These are phyloP conservation scores for Prunella strophiata DNA, from an alignment of 2,797 vertebrate genomes.

Conservation along the genomic window DNA sequence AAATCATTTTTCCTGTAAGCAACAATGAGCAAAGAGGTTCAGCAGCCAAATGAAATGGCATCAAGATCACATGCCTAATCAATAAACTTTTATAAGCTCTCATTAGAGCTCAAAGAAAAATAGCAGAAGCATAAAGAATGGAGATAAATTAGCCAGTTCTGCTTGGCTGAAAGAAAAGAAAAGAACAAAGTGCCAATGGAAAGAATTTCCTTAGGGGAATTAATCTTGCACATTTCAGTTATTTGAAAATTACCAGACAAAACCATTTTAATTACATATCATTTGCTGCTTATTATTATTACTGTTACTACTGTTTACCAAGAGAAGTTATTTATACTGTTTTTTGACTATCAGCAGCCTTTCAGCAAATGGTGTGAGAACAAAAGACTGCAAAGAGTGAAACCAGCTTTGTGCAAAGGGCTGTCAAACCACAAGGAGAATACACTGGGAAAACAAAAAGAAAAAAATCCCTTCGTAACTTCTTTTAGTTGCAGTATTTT, in stretches of 20 bases:
- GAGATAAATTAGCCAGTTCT: neutral
- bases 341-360: neutral
- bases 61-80: neutral
- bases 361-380: neutral
- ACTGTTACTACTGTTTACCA: neutral
- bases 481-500: neutral
- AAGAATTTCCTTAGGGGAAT: neutral
- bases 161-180: neutral
- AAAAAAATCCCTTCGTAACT: neutral
- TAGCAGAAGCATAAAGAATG: neutral
- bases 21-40: neutral
- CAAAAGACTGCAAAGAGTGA: neutral
- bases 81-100: neutral
- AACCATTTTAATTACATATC: neutral
- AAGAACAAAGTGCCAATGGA: neutral
- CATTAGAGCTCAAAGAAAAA: neutral
- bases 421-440: neutral
- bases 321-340: neutral
- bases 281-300: neutral
- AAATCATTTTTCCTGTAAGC: neutral
- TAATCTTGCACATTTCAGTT: neutral
- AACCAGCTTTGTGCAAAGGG: neutral
- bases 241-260: conserved; percentile 7
- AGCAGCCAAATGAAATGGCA: neutral
- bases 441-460: neutral